Evolutionary conservation across 2,113 vertebrate genomes (phyloP), one percentile per base, ranked within the genome.

Genomic region (Hylia prasina): DNA sequence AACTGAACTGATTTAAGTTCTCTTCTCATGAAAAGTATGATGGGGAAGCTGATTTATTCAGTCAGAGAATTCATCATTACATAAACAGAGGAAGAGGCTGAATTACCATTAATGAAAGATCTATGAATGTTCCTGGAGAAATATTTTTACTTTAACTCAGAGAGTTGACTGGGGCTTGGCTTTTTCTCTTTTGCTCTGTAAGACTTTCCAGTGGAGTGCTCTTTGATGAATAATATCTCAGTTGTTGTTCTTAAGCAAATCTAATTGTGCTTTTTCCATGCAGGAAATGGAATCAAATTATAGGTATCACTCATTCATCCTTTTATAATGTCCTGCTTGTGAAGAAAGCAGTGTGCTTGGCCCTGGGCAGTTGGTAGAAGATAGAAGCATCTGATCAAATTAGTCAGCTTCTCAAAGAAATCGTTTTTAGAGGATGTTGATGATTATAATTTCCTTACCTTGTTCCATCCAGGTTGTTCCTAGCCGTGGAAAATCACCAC

Each of bases 261-360:
- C 79, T 69, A 82, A 96, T 94, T 90, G 44, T 50, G 71, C 71
- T 63, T 86, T 91, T 91, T 70, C 71, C 37, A 25, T 63, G 45
- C 69, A 90, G 90, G 93, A 97, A 97, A 88, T 91, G 30, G 68
- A 80, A 87, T 94, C 42, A 90, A 83, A 94, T 96, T 89, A 91
- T 86, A 83, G 73, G 63, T 84, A 95, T 94, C 68, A 25, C 35
- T 93, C 57, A 79, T 92, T 88, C 53, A 76, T 95, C 88, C 65
- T 93, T 91, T 91, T 83, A 57, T 80, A 93, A 68, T 19, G 53
- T 94, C 77, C 93, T 90, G 75, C 56, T 79, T 75, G 31, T 51
- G 40, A 89, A 68, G 90, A 76, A 78, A 89, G 40, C 82, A 33
- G 21, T 4, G 12, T 65, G 60, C 71, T 40, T 79, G 60, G 87